These are phyloP conservation scores for Scaptodrosophila latifasciaeformis DNA, from an alignment of 2,888 invertebrate species.

Conservation along the genomic window DNA sequence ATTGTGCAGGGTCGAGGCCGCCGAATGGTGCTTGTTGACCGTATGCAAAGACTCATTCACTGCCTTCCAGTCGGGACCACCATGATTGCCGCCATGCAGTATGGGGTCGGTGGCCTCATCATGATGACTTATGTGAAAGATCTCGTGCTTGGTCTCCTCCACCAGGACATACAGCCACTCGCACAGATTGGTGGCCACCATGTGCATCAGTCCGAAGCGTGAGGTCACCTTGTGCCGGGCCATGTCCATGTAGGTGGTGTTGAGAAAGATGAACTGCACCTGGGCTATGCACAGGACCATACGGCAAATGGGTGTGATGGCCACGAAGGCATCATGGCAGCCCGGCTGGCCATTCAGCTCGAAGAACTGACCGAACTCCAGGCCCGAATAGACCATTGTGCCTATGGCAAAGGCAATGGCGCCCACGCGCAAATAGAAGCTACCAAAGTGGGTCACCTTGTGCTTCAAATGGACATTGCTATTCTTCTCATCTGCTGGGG, in stretches of 20 bases:
- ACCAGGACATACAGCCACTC: constrained; percentile 93
- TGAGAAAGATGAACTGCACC: constrained; percentile 95
- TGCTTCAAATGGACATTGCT: constrained; percentile 72
- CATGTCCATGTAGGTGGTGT: constrained; percentile 84
- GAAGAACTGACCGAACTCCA: constrained; percentile 85
- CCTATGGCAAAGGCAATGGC: constrained; percentile 80
- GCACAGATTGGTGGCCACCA: constrained; percentile 92
- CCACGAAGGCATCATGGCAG: constrained; percentile 81
- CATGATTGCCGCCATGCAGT: constrained; percentile 29
- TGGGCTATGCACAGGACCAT: constrained; percentile 91
- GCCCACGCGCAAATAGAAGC: constrained; percentile 90
- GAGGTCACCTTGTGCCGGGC: constrained; percentile 83
- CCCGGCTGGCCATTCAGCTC: constrained; percentile 79
- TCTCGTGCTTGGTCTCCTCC: constrained; percentile 91
- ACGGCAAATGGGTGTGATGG: constrained; percentile 87
- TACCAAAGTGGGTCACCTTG: constrained; percentile 82
- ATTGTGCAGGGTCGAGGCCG: constrained; percentile 21
- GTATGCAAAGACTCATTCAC: constrained; percentile 53
- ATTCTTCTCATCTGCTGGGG: constrained; percentile 69
- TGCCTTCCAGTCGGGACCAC: constrained; percentile 55
- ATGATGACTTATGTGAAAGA: constrained; percentile 81
- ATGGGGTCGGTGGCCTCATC: constrained; percentile 40
- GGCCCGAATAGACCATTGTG: constrained; percentile 83
- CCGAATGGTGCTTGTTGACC: constrained; percentile 19
- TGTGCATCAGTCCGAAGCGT: constrained; percentile 93